phyloP scores from a whole-genome alignment of 2,797 vertebrate genomes.

The Apogon talboti region DNA sequence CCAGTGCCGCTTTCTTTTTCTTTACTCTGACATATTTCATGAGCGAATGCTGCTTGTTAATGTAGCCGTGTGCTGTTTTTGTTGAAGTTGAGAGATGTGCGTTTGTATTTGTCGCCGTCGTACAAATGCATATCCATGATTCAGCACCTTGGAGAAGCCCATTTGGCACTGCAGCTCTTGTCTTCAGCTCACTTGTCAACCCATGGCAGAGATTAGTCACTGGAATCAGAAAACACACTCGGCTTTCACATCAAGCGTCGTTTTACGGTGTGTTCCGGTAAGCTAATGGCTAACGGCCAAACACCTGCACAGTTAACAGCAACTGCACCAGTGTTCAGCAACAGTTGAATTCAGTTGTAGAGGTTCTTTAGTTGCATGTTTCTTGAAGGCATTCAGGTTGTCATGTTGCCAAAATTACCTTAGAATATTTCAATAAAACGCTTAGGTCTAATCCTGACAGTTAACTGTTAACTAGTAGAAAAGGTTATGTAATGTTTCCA shows the following conservation, averaged over 20 bases:
- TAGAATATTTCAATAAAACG: too few relatives aligned
- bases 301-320: too few relatives aligned
- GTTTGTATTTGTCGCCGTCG: slow-evolving; percentile 45
- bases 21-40: slow-evolving; percentile 50
- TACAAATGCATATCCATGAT: slow-evolving; percentile 35
- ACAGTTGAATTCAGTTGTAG: too few relatives aligned
- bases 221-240: slow-evolving; percentile 10
- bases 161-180: slow-evolving; percentile 18
- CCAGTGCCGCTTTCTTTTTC: slow-evolving; percentile 28
- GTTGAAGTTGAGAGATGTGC: slow-evolving; percentile 39
- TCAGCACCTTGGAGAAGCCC: slow-evolving; percentile 41
- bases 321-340: too few relatives aligned
- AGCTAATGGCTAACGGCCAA: too few relatives aligned
- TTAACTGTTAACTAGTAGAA: too few relatives aligned
- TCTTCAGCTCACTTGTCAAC: slow-evolving; percentile 23
- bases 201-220: slow-evolving; percentile 23
- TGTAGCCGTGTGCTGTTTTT: slow-evolving; percentile 46
- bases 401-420: too few relatives aligned
- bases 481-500: too few relatives aligned
- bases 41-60: slow-evolving; percentile 46
- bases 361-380: too few relatives aligned
- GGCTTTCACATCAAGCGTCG: not conserved
- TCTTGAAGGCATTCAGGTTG: too few relatives aligned
- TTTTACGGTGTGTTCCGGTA: too few relatives aligned
- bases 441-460: too few relatives aligned